A percentile compares a stretch with the other conserved stretches of the same genome.
phyloP scores from a whole-genome alignment of 2,113 vertebrate species.

The Emydocephalus ijimae region DNA sequence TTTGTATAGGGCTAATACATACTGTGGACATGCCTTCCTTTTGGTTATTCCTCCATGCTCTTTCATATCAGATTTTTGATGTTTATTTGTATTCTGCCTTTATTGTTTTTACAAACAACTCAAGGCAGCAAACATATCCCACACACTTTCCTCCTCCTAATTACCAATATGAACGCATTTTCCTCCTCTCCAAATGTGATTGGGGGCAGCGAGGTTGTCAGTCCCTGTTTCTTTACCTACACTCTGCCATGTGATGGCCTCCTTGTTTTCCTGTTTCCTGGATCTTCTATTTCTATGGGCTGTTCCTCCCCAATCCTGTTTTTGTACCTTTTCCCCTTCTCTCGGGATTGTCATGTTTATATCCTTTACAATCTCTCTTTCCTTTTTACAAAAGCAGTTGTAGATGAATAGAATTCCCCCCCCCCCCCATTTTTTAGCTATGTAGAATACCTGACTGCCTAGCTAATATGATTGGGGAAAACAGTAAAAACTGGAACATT shows the following conservation, averaged over 20 bases:
- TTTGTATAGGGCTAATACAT: background rate
- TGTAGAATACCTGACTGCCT: background rate
- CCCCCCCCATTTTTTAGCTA: background rate
- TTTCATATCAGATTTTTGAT: background rate
- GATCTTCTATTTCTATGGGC: background rate
- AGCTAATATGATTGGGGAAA: background rate
- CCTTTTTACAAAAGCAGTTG: background rate
- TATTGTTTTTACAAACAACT: background rate
- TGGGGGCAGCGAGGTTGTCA: background rate
- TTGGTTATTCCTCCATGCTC: background rate
- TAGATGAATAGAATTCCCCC: background rate
- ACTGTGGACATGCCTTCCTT: background rate
- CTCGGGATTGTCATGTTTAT: background rate
- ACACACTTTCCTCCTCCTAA: background rate
- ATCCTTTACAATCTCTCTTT: background rate
- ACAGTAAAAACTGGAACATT: background rate
- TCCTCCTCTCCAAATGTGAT: background rate
- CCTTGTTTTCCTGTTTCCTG: background rate
- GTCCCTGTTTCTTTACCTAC: background rate
- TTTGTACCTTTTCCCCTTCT: constrained; percentile 8
- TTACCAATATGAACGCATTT: background rate
- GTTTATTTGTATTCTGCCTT: background rate
- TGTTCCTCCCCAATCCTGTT: background rate
- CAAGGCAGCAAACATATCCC: background rate
- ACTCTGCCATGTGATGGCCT: background rate